These are phyloP conservation scores for Phaenicophaeus curvirostris DNA, from an alignment of 2,797 vertebrate species.

Conservation along the genomic window DNA sequence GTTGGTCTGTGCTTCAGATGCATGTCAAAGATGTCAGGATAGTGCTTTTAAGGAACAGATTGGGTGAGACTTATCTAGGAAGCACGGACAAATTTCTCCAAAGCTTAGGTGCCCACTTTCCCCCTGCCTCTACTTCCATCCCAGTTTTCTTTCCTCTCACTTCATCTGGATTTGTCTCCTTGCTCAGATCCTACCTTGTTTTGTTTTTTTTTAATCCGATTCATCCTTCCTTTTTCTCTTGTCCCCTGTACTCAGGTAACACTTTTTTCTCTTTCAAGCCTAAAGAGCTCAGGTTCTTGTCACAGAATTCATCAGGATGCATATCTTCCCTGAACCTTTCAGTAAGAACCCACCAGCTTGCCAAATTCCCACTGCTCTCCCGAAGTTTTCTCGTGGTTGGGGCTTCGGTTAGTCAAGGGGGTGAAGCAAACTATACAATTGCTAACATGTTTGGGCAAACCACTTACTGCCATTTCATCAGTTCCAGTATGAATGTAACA, in stretches of 20 bases:
- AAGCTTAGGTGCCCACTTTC: neutral
- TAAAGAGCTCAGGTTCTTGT: neutral
- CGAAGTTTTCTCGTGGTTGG: neutral
- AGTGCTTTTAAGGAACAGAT: neutral
- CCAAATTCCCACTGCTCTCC: neutral
- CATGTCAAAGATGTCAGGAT: neutral
- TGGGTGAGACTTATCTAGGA: neutral
- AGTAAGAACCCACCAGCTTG: fast-evolving
- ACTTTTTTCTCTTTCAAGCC: neutral
- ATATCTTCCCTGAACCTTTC: neutral
- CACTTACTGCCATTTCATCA: neutral
- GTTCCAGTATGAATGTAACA: neutral
- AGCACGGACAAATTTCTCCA: neutral
- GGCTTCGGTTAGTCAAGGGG: neutral
- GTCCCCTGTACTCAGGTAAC: neutral
- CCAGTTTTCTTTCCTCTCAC: neutral
- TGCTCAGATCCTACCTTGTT: neutral
- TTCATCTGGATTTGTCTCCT: neutral
- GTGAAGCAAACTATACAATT: neutral
- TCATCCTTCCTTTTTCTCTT: neutral
- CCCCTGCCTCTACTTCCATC: neutral
- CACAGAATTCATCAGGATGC: neutral
- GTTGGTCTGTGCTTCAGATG: neutral
- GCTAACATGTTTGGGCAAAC: neutral
- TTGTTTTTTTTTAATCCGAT: neutral